Base-by-base conservation (phyloP, 1,140 invertebrate species). In the Thaumatotibia leucotreta region DNA sequence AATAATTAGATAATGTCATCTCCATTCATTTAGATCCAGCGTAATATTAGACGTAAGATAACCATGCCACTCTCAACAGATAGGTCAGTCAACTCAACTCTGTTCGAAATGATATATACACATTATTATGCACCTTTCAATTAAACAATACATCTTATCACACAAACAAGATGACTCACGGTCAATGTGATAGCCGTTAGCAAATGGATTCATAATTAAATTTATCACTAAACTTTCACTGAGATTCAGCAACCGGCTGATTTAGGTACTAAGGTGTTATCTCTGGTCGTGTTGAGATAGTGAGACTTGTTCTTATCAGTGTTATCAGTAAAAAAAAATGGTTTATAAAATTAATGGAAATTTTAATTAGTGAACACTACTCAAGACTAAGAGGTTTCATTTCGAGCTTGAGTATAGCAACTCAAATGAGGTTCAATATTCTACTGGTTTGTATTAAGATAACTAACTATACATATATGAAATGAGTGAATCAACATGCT, bases 121-220 rank as follows among this genome's bases (percentile, higher is more conserved):
- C n/a, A n/a, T n/a, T 20, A 20, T 45, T 20, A 45, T 20, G 17
- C 39, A 45, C 14, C 22, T n/a, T 29, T 4, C 6, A 45, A 49
- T 11, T 11, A 20, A n/a, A 22, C 45, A 52, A 24, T 22, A 23
- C 45, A 22, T 52, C 27, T 65, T 52, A 35, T 17, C 24, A 24
- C 27, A 20, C 2, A 32, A 61, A 61, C 17, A 20, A 23, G 24
- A 27, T 45, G 39, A 66, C 50, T 65, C 83, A 83, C 84, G 77
- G 33, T 63, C 76, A 11, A 84, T 74, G 35, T 73, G 32, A 58
- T 76, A 84, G 0, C 76, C 79, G 54, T 77, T 69, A 31, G 80
- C 32, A 78, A 85, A 87, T 4, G 83, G 83, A 74, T 87, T 85
- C 72, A 81, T 85, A 23, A 33, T 64, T 9, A n/a, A 27, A 63